Base-by-base conservation (phyloP, 2,113 vertebrate genomes). In the Petaurus breviceps region DNA sequence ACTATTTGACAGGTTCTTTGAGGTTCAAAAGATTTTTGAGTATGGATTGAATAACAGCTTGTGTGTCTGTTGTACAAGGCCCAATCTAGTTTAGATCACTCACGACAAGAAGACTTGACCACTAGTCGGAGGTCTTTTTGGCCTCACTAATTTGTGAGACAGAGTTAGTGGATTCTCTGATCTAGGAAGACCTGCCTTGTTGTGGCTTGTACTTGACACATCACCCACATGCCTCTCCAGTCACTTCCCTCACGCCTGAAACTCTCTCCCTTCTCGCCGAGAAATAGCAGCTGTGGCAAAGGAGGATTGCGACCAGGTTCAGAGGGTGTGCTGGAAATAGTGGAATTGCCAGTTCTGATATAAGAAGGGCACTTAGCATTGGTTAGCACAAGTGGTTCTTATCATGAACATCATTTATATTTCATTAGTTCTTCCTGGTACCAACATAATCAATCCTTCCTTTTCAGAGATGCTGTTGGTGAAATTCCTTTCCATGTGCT, bases 401-500 rank as follows among this genome's bases (percentile, higher is more conserved):
- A n/a, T n/a, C 61, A 77, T n/a, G 5, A n/a, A 77, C 37, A n/a
- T 31, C 3, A 14, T 68, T 68, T 68, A 68, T 10, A 68, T 68
- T 68, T 68, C 31, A 68, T 5, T 16, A 68, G 28, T 37, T 68
- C 61, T 31, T 77, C 37, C 37, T n/a, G 16, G 61, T n/a, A 77
- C 31, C 61, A 14, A 37, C 7, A 5, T 7, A 5, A 12, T 12
- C 51, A 77, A 31, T 57, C 94, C 90, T 96, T 96, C 10, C 0
- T 68, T 92, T 94, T 96, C 37, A 95, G 26, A 95, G 61, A 19
- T 50, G 57, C 53, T n/a, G 12, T 37, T 22, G 96, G 23, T 97
- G 90, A 96, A 95, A 93, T 93, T 94, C 91, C 91, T 91, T 5
- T 96, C 37, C 84, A 6, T 46, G n/a, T 91, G 26, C 92, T 95